Base-by-base conservation (phyloP, 2,113 vertebrate species). In the Axis porcinus region DNA sequence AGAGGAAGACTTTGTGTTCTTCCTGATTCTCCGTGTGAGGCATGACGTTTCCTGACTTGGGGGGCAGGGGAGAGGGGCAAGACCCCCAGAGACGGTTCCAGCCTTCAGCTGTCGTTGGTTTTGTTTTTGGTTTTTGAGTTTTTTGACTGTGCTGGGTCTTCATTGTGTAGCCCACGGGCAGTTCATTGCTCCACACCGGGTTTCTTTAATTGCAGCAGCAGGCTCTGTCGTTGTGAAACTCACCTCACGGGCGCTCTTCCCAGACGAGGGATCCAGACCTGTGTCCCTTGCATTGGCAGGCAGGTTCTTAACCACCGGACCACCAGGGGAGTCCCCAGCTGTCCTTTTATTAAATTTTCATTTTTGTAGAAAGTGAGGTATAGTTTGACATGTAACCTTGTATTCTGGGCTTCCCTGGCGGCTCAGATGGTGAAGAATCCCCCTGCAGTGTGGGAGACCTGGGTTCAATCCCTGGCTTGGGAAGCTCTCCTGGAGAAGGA, bases 111-210 rank as follows among this genome's bases (percentile, higher is more conserved):
- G 13, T 23, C 55, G 5, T 67, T 36, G 4, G 1, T 10, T 1
- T 10, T 58, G 50, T 58, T n/a, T 13, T n/a, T n/a, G 13, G 2
- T 7, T n/a, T 82, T 23, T 2, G 0, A n/a, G 2, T n/a, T 28
- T 28, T 78, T 45, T 78, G 74, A 28, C 43, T 28, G 6, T 27
- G 1, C 7, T 28, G 25, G 7, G 25, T 78, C 13, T 78, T 45
- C 19, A 12, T 2, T 36, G 64, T 36, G 2, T 12, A 23, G 17
- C 64, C 3, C 64, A 1, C 4, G 1, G n/a, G 19, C 19, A 36
- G 2, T 11, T 23, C 19, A 40, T 70, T 1, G 67, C 67, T 6
- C n/a, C 67, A 23, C 67, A 12, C 19, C 5, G 4, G n/a, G 5
- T 36, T 70, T 70, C 64, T 21, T 70, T 36, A 36, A 21, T 1